Base-by-base conservation (phyloP, 2,113 vertebrate species). In the Macquaria ambigua region DNA sequence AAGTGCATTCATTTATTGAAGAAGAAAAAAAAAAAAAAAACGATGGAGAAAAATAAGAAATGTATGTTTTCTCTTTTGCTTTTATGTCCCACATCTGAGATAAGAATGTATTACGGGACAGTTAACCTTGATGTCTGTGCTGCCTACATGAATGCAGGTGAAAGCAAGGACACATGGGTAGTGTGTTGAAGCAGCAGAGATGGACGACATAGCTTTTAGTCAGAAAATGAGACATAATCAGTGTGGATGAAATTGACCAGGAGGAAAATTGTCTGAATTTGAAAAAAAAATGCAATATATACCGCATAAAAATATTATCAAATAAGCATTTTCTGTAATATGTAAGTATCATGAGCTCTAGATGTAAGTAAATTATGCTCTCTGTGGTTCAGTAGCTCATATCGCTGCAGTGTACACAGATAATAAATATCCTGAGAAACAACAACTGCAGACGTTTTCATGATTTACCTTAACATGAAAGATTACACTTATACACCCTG, bases 1-100 rank as follows among this genome's bases (percentile, higher is more conserved):
- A 78, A 81, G 70, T 43, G 55, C 52, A 77, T 41, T 79, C 8
- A 71, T 93, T 87, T 91, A 91, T 89, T 92, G 67, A 37, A 39
- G 6, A 8, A 39, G 7, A 34, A 82, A 80, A 11, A 46, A 16
- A n/a, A 39, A 39, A 34, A 82, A 80, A 11, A 46, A 16, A n/a
- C 5, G 3, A 34, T 12, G 23, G n/a, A 52, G 55, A 37, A 41
- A 28, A 16, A 46, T 41, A 6, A 23, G 52, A 37, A 34, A 0
- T 25, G 63, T 46, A 3, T 66, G 28, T 48, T 74, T 64, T 14
- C 6, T n/a, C 9, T 74, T 70, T 58, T 46, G 34, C n/a, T 37
- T 61, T 55, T 25, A 23, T 14, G 12, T 77, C 5, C 46, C 20
- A 46, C 48, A 18, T 31, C 21, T 52, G 11, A 39, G 46, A 25